Percentiles rank a stretch among this genome's conserved stretches.
These are phyloP conservation scores for Temnothorax longispinosus DNA, from an alignment of 1,140 invertebrate species.

Conservation along the genomic window DNA sequence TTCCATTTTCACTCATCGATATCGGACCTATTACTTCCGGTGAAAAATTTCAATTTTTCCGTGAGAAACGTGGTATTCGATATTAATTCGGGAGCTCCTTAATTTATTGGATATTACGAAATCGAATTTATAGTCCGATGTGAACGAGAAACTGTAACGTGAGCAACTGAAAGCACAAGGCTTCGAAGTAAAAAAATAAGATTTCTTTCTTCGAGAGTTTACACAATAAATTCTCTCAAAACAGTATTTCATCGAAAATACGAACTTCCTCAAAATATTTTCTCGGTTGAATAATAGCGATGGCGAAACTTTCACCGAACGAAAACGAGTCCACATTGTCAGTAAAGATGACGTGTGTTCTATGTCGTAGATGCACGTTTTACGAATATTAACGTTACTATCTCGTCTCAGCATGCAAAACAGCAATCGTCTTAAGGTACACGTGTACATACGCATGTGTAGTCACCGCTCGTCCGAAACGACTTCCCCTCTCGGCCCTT, in stretches of 20 bases:
- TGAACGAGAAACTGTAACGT: neutral
- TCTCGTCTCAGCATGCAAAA: constrained; percentile 39
- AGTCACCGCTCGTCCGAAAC: constrained; percentile 62
- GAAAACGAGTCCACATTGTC: neutral
- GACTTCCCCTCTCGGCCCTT: constrained; percentile 48
- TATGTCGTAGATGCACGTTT: neutral
- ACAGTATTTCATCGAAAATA: neutral
- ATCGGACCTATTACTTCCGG: constrained; percentile 19
- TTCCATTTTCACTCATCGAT: constrained; percentile 1
- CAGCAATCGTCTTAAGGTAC: constrained; percentile 42
- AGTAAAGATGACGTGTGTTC: neutral
- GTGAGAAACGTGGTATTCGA: neutral
- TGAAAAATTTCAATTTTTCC: constrained; percentile 45
- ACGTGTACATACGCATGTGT: constrained; percentile 49
- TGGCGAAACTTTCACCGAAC: neutral
- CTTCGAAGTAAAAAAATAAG: neutral
- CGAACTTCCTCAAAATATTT: neutral
- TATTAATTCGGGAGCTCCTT: neutral
- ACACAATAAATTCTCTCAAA: neutral
- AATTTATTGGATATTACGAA: neutral
- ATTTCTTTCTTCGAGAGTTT: neutral
- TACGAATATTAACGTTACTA: constrained; percentile 47
- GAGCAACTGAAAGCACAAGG: neutral
- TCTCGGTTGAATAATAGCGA: neutral
- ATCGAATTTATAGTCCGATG: neutral